phyloP scores from a whole-genome alignment of 2,113 vertebrate genomes.

The Forbesichthys papilliferus region DNA sequence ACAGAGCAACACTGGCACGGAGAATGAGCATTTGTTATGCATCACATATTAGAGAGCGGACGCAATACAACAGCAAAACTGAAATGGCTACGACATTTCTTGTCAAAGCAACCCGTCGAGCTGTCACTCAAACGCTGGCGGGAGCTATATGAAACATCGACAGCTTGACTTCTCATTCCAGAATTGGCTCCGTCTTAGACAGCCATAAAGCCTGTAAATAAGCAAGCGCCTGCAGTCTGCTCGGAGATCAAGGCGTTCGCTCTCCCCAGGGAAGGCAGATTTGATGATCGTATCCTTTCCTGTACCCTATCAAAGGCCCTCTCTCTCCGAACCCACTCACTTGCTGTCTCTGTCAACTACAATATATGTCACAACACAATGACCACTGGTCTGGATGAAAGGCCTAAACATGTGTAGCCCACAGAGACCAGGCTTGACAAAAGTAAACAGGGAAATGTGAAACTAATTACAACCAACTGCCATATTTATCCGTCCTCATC shows the following conservation, averaged over 20 bases:
- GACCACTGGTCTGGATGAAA: constrained; percentile 34
- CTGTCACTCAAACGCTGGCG: constrained; percentile 6
- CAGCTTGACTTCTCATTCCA: constrained; percentile 13
- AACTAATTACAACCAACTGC: constrained; percentile 13
- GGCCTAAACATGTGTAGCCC: constrained; percentile 1
- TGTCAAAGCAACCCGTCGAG: constrained; percentile 15
- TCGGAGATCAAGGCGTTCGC: constrained; percentile 56
- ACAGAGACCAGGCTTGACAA: background rate
- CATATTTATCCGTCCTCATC: background rate
- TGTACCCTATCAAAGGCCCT: constrained; percentile 27
- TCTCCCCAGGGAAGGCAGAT: constrained; percentile 52
- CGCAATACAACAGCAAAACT: background rate
- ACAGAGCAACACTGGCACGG: constrained; percentile 5
- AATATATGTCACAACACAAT: constrained; percentile 34
- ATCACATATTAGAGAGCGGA: constrained; percentile 13
- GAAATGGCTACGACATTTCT: constrained; percentile 5
- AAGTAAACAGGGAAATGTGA: constrained; percentile 32
- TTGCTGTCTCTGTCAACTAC: constrained; percentile 23
- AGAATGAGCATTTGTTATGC: constrained; percentile 14
- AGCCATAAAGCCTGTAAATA: constrained; percentile 49
- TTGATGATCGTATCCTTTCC: constrained; percentile 63
- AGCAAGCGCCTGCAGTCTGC: constrained; percentile 43
- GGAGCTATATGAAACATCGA: constrained; percentile 4
- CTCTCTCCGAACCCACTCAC: background rate
- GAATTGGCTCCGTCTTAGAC: background rate